Percentiles rank a stretch among this genome's conserved stretches.
phyloP scores from a whole-genome alignment of 1,140 invertebrate genomes.

The Eriosoma lanigerum region DNA sequence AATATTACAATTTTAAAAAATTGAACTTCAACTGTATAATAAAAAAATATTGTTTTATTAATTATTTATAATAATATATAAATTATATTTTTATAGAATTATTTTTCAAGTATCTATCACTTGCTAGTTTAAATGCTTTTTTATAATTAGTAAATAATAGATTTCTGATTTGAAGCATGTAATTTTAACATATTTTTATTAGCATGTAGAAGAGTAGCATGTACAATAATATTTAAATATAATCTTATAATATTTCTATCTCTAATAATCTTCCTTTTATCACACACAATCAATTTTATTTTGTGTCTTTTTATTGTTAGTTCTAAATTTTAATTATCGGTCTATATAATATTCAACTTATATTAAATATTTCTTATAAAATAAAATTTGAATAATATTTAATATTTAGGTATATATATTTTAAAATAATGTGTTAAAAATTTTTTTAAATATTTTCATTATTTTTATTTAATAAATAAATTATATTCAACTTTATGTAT shows the following conservation, averaged over 20 bases:
- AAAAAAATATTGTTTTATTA: background rate
- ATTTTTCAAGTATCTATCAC: conserved; percentile 9
- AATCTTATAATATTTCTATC: background rate
- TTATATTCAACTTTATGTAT: too few species aligned
- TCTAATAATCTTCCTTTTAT: background rate
- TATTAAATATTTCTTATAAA: background rate
- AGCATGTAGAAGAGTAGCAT: background rate
- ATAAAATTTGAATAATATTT: too few species aligned
- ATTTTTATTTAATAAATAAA: too few species aligned
- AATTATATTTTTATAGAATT: background rate
- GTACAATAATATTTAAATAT: background rate
- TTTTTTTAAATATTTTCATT: too few species aligned
- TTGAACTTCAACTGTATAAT: background rate
- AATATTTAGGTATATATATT: too few species aligned
- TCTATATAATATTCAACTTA: background rate
- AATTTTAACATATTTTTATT: background rate
- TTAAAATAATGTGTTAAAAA: too few species aligned
- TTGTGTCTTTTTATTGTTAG: too few species aligned
- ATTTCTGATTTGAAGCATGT: conserved; percentile 1
- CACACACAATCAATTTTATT: background rate
- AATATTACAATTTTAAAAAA: background rate
- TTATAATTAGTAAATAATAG: background rate
- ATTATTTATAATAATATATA: background rate
- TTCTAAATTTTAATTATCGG: too few species aligned
- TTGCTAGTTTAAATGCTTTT: conserved; percentile 7